phyloP scores from a whole-genome alignment of 2,888 invertebrate genomes.

The Cerastis rubricosa region DNA sequence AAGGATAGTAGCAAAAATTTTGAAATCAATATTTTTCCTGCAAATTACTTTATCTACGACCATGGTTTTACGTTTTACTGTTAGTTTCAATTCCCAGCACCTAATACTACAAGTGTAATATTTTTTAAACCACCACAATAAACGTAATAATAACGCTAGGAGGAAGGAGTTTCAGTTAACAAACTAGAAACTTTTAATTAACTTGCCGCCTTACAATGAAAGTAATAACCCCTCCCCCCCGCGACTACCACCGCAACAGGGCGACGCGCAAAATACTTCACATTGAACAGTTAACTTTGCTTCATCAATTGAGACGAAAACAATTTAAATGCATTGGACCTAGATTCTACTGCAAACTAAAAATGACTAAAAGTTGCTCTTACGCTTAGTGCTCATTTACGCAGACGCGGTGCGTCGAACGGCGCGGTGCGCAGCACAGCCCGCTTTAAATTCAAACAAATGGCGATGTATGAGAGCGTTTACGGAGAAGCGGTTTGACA shows the following conservation, averaged over 20 bases:
- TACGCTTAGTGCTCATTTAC: too few species aligned
- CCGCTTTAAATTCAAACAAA: too few species aligned
- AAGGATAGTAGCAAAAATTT: not conserved
- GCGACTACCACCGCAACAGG: not conserved
- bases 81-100: not conserved
- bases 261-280: constrained; percentile 49
- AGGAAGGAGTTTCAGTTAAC: constrained; percentile 63
- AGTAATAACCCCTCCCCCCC: constrained; percentile 61
- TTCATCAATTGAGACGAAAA: constrained; percentile 60
- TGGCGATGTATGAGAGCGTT: too few species aligned
- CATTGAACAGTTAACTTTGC: constrained; percentile 57
- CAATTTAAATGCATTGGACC: constrained; percentile 37
- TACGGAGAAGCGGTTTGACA: too few species aligned
- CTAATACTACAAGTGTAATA: not conserved
- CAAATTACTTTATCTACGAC: not conserved
- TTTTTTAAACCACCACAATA: constrained; percentile 32
- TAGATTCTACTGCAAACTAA: not conserved
- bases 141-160: constrained; percentile 57
- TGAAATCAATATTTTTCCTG: not conserved
- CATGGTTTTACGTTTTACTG: not conserved
- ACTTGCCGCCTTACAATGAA: constrained; percentile 67
- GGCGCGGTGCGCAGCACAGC: too few species aligned
- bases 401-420: too few species aligned
- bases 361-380: not conserved
- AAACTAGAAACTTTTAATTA: constrained; percentile 73